A percentile compares a stretch with the other conserved stretches of the same genome.
phyloP scores from a whole-genome alignment of 2,113 vertebrate genomes.

The Pristiophorus japonicus region DNA sequence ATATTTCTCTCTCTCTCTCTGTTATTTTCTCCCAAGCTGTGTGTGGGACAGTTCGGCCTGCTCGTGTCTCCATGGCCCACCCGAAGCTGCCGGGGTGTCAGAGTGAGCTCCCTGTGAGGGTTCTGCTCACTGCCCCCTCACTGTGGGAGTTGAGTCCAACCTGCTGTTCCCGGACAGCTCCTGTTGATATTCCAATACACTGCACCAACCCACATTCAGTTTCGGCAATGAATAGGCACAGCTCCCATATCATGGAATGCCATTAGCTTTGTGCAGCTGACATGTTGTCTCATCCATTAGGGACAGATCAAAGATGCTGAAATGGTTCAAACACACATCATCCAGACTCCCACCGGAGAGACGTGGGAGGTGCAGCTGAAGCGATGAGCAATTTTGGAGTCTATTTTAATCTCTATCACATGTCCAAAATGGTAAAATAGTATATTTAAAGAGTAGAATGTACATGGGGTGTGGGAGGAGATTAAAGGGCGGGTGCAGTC shows the following conservation, averaged over 20 bases:
- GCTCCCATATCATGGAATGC: neutral
- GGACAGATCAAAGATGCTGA: neutral
- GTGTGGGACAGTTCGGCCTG: neutral
- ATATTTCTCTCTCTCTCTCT: neutral
- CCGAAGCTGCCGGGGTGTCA: neutral
- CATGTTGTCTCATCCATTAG: neutral
- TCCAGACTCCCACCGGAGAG: neutral
- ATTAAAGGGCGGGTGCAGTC: too few species aligned
- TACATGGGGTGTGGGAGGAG: neutral
- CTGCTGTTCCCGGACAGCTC: neutral
- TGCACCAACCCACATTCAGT: neutral
- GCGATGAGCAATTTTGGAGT: neutral
- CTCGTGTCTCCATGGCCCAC: neutral
- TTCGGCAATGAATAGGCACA: neutral
- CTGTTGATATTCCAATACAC: neutral
- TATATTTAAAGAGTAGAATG: neutral
- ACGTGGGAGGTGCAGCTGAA: neutral
- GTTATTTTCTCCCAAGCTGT: neutral
- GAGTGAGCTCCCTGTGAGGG: neutral
- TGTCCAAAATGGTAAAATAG: neutral
- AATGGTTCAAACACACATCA: neutral
- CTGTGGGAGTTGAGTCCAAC: neutral
- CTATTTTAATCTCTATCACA: neutral
- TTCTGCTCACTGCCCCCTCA: neutral
- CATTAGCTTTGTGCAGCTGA: neutral